A percentile compares a stretch with the other conserved stretches of the same genome.
Evolutionary conservation across 1,140 invertebrate species (phyloP).

Genomic region (Caenorhabditis latens): DNA sequence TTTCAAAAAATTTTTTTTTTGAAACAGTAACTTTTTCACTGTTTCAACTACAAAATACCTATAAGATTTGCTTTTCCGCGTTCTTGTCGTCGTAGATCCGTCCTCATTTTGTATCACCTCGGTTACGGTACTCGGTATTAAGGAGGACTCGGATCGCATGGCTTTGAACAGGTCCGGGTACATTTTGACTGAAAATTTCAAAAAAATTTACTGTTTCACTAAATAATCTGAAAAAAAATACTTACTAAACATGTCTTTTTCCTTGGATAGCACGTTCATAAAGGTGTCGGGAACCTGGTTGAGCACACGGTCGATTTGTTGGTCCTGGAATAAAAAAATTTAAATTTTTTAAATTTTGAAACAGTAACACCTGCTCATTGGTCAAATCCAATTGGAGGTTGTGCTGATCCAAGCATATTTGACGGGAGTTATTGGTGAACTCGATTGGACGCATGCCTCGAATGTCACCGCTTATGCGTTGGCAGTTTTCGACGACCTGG

Average conservation of each 20-base stretch:
- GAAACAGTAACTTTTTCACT: too few relatives aligned
- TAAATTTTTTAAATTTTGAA: too few relatives aligned
- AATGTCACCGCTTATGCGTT: constrained; percentile 29
- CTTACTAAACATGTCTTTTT: constrained; percentile 35
- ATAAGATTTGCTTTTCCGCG: background rate
- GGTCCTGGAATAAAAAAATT: constrained; percentile 57
- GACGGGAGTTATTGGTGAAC: constrained; percentile 15
- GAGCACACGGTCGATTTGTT: constrained; percentile 23
- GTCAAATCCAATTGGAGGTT: constrained; percentile 29
- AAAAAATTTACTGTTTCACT: constrained; percentile 34
- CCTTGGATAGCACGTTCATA: background rate
- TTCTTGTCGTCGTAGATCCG: constrained; percentile 65
- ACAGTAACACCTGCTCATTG: constrained; percentile 19
- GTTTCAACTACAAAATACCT: too few relatives aligned
- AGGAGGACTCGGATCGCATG: constrained; percentile 60
- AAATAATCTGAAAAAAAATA: background rate
- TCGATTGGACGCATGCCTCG: constrained; percentile 38
- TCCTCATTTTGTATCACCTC: constrained; percentile 65
- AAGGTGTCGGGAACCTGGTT: constrained; percentile 58
- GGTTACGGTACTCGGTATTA: constrained; percentile 56
- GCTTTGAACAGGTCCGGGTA: constrained; percentile 66
- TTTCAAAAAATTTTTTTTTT: too few relatives aligned
- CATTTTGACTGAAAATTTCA: constrained; percentile 59
- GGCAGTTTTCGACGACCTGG: constrained; percentile 1
- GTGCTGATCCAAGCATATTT: constrained; percentile 40